Evolutionary conservation across 2,113 vertebrate genomes (phyloP).

Genomic region (Anarhynchus alexandrinus): DNA sequence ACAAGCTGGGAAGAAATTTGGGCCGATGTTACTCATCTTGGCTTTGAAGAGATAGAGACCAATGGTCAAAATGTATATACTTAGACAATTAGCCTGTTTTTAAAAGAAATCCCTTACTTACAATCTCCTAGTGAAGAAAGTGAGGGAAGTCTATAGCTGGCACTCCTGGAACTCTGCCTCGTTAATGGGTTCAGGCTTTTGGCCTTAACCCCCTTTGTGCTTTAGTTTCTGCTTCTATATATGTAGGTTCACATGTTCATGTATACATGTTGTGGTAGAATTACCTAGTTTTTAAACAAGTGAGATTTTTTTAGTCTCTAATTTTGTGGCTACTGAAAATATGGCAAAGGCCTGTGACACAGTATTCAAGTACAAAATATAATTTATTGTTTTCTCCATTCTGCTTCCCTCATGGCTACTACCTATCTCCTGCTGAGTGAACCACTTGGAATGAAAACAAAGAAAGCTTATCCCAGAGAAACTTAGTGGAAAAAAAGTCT

Average conservation of each 20-base stretch:
- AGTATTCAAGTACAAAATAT: not conserved
- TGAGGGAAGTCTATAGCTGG: not conserved
- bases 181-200: not conserved
- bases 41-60: not conserved
- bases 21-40: not conserved
- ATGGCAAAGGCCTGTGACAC: not conserved
- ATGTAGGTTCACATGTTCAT: accelerated
- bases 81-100: not conserved
- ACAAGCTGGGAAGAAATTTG: not conserved
- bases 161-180: not conserved
- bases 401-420: not conserved
- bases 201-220: not conserved
- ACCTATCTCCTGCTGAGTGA: not conserved
- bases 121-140: not conserved
- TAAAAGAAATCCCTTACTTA: not conserved
- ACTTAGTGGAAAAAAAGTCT: not conserved
- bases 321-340: not conserved
- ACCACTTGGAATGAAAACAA: not conserved
- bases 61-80: not conserved
- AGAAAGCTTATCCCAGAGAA: not conserved
- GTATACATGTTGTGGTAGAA: not conserved
- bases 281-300: not conserved
- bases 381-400: not conserved
- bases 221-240: not conserved
- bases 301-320: not conserved